phyloP scores from a whole-genome alignment of 2,888 invertebrate genomes.

The Pimpla rufipes region DNA sequence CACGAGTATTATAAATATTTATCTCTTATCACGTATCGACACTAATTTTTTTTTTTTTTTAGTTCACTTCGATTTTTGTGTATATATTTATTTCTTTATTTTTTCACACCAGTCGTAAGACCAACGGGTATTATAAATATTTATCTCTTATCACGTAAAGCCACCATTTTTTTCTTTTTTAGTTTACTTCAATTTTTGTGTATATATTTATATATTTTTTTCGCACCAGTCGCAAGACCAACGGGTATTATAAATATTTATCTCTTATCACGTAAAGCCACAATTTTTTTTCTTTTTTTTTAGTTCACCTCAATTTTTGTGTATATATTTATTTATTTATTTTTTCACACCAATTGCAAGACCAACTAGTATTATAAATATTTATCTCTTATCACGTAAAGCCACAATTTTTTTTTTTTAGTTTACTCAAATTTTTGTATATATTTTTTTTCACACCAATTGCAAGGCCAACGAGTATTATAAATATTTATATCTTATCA shows the following conservation, averaged over 20 bases:
- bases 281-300: constrained; percentile 8
- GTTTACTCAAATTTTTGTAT: background rate
- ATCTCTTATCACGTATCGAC: constrained; percentile 17
- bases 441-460: background rate
- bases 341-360: constrained; percentile 1
- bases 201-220: no score
- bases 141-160: constrained; percentile 16
- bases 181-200: no score
- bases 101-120: no score
- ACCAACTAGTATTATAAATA: constrained; percentile 35
- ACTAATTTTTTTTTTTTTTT: background rate
- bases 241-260: constrained; percentile 5
- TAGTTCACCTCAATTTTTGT: no score
- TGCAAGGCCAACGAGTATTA: constrained; percentile 29
- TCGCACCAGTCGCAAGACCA: no score
- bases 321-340: no score
- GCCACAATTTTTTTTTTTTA: constrained; percentile 7
- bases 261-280: constrained; percentile 13
- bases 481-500: constrained; percentile 28
- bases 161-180: background rate
- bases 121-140: constrained; percentile 8
- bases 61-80: no score
- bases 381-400: constrained; percentile 17
- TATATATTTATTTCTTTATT: no score
- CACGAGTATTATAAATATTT: constrained; percentile 8